These are phyloP conservation scores for Emydocephalus ijimae DNA, from an alignment of 2,113 vertebrate genomes.

Conservation along the genomic window DNA sequence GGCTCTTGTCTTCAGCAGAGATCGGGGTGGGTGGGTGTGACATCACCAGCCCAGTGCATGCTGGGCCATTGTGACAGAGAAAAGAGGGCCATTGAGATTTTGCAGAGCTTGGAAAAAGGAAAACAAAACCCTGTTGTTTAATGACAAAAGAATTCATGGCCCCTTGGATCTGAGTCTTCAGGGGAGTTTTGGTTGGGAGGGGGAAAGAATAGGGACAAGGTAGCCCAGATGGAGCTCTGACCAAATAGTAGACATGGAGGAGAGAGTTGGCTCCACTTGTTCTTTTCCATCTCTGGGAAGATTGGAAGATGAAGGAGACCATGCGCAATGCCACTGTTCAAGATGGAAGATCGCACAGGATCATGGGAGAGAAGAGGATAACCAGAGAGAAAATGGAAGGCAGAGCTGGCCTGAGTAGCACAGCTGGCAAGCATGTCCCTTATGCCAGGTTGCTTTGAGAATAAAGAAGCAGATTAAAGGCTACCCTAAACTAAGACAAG, in stretches of 20 bases:
- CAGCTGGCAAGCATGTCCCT: neutral
- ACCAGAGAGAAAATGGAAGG: neutral
- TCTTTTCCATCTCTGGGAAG: neutral
- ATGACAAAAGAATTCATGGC: slow-evolving; percentile 15
- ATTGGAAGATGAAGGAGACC: neutral
- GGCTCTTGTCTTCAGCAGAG: slow-evolving; percentile 50
- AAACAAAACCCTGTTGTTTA: slow-evolving; percentile 60
- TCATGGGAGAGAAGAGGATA: neutral
- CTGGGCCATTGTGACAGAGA: slow-evolving; percentile 54
- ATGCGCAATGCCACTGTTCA: neutral
- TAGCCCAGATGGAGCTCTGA: too few relatives aligned
- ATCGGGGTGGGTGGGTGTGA: slow-evolving; percentile 57
- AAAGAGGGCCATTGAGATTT: slow-evolving; percentile 44
- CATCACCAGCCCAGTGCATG: slow-evolving; percentile 58
- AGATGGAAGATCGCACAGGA: neutral
- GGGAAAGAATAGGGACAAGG: neutral
- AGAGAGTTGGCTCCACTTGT: neutral
- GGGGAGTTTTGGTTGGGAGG: neutral
- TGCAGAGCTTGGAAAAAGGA: slow-evolving; percentile 61
- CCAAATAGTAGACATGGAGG: neutral
- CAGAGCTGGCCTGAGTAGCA: neutral
- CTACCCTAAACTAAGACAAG: neutral
- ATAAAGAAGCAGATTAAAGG: neutral
- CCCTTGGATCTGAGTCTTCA: slow-evolving; percentile 35
- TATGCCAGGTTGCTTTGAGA: neutral